Conservation (phyloP, 2,113 vertebrate species). For the Burhinus oedicnemus region DNA sequence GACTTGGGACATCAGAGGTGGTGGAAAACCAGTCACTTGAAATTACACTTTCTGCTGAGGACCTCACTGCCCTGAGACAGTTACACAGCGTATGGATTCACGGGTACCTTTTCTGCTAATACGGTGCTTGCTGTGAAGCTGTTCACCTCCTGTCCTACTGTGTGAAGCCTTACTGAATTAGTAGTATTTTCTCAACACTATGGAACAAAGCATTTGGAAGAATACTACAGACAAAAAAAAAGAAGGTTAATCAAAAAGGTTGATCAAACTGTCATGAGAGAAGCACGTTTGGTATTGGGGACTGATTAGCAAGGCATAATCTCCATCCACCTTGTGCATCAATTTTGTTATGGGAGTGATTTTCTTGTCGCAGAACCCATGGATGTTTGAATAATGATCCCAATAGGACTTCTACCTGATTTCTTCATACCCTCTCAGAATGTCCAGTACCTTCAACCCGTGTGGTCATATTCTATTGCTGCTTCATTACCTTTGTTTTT, state of each 20-base stretch:
- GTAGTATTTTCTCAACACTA: neutral
- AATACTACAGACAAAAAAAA: neutral
- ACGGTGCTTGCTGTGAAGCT: neutral
- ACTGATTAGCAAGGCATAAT: neutral
- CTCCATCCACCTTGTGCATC: neutral
- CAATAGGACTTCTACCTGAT: neutral
- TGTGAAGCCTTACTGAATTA: neutral
- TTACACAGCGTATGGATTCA: neutral
- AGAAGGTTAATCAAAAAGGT: neutral
- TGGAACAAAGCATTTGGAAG: neutral
- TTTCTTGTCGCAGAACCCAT: neutral
- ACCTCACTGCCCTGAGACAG: neutral
- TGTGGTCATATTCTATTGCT: neutral
- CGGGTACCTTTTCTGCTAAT: too few species aligned
- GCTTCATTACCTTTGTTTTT: neutral
- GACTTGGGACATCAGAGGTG: neutral
- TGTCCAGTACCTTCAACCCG: neutral
- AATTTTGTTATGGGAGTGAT: neutral
- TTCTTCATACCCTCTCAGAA: neutral
- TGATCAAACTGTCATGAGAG: neutral
- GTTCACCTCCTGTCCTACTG: neutral
- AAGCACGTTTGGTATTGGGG: neutral
- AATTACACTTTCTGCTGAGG: neutral
- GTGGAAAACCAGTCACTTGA: neutral
- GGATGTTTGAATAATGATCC: neutral